phyloP scores from a whole-genome alignment of 2,797 vertebrate genomes.

The Leuciscus waleckii region DNA sequence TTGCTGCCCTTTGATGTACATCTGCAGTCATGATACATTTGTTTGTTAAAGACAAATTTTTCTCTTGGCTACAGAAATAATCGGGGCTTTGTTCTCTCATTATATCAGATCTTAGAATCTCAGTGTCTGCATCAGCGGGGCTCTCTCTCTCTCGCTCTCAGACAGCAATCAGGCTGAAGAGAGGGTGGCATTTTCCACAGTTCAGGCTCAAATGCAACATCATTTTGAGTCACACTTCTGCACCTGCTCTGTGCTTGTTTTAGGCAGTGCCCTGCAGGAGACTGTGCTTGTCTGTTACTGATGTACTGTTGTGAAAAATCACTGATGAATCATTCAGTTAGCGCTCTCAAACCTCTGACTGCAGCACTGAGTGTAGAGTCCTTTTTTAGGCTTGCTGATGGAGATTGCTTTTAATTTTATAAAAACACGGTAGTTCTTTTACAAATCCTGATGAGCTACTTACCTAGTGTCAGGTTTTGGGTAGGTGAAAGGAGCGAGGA shows the following conservation, averaged over 20 bases:
- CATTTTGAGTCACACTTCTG: constrained; percentile 32
- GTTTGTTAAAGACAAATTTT: not conserved
- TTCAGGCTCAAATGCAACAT: constrained; percentile 20
- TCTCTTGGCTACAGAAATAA: not conserved
- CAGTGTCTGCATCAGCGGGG: not conserved
- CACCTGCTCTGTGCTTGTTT: constrained; percentile 24
- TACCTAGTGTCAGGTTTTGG: too few relatives aligned
- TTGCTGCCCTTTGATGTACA: not conserved
- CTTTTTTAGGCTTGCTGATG: not conserved
- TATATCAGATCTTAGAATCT: constrained; percentile 9
- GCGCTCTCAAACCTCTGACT: not conserved
- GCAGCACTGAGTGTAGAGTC: not conserved
- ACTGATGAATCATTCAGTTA: constrained; percentile 28
- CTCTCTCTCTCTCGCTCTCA: not conserved
- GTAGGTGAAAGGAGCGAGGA: too few relatives aligned
- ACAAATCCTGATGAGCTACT: not conserved
- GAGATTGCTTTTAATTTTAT: not conserved
- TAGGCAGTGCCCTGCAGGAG: constrained; percentile 20
- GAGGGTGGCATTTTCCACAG: constrained; percentile 27
- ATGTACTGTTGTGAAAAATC: constrained; percentile 22
- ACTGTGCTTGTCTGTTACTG: constrained; percentile 15
- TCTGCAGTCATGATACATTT: constrained; percentile 4
- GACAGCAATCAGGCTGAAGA: constrained; percentile 23
- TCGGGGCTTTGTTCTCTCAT: constrained; percentile 17
- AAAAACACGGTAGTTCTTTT: not conserved